phyloP scores from a whole-genome alignment of 1,140 invertebrate species.

The Sycophaga agraensis region DNA sequence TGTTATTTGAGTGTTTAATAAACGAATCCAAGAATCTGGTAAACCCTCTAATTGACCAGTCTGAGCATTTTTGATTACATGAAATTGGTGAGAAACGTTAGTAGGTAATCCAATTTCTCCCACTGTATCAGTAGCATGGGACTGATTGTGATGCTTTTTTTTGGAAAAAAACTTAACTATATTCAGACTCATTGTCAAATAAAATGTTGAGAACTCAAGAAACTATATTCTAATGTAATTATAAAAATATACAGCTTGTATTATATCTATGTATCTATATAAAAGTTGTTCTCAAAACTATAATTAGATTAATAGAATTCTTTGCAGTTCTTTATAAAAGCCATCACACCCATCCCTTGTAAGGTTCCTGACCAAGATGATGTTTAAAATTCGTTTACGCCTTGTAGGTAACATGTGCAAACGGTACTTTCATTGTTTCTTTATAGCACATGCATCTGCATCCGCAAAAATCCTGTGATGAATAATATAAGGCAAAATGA shows the following conservation, averaged over 20 bases:
- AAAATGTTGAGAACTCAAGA: background rate
- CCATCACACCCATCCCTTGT: conserved; percentile 13
- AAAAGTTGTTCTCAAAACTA: background rate
- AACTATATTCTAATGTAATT: background rate
- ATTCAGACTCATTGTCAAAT: conserved; percentile 49
- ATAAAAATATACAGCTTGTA: background rate
- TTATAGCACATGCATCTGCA: background rate
- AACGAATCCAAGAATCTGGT: conserved; percentile 73
- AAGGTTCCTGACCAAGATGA: conserved; percentile 3
- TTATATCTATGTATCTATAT: background rate
- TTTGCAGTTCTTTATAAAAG: background rate
- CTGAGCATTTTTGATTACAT: conserved; percentile 75
- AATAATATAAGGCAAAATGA: conserved; percentile 8
- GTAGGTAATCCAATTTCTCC: conserved; percentile 74
- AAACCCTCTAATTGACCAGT: conserved; percentile 79
- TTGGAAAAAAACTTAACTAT: conserved; percentile 53
- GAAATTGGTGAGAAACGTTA: conserved; percentile 77
- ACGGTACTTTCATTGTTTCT: conserved; percentile 22
- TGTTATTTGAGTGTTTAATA: conserved; percentile 85
- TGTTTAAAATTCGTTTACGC: background rate
- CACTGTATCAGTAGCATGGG: conserved; percentile 38
- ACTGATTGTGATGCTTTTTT: conserved; percentile 37
- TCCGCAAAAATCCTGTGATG: background rate
- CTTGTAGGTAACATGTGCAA: conserved; percentile 6
- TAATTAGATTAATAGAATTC: background rate